Base-by-base conservation (phyloP, 2,113 vertebrate genomes). In the Crotophaga sulcirostris region DNA sequence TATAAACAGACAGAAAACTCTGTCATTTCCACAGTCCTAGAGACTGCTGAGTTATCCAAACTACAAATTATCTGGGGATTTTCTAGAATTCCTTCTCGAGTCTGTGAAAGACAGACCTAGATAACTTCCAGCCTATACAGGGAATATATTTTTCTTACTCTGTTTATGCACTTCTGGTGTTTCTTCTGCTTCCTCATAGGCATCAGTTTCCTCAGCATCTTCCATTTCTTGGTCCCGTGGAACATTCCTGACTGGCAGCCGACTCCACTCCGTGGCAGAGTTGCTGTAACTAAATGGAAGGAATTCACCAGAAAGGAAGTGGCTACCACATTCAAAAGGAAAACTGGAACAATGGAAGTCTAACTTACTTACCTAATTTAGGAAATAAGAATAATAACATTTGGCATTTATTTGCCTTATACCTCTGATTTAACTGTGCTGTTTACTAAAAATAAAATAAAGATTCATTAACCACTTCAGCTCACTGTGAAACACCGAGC, bases 101-200 rank as follows among this genome's bases (percentile, higher is more conserved):
- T 9, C 66, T 73, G 45, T 21, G 47, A 78, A 90, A 72, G 34
- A 55, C 20, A 36, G 7, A 26, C 19, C 36, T 16, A 52, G 44
- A 8, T 21, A 52, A 58, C 55, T 67, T 55, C 59, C 59, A 76
- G 26, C 9, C 60, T 51, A 36, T 25, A 60, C 62, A 40, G 26
- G 75, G 44, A 93, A 84, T 4, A 0, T 10, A 8, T 40, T 75
- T 73, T 70, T 62, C 98, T 97, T 94, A 99, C 98, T 93, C 73
- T 96, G 74, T 60, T 94, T 97, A 29, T 59, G 96, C 66, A 67
- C 93, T 93, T 98, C 97, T 42, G 92, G 52, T 9, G n/a, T 40
- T 70, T 98, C 98, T 67, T 97, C 97, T 58, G 9, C 88, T 28
- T 97, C 98, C 86, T 97, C 96, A 49, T 0, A 94, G 38, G 94